phyloP scores from a whole-genome alignment of 2,888 invertebrate genomes.

The Tinea trinotella region DNA sequence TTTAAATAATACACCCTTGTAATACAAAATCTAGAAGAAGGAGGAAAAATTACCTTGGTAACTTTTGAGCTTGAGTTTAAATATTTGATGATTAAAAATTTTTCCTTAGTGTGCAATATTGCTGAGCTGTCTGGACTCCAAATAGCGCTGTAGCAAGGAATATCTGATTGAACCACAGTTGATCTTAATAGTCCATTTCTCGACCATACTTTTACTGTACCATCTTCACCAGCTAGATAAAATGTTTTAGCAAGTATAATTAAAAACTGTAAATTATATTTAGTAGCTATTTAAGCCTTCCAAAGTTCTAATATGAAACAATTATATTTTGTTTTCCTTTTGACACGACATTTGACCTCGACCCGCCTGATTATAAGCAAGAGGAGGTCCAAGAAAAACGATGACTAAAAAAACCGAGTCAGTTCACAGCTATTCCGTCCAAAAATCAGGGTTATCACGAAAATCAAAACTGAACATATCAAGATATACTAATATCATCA shows the following conservation, averaged over 20 bases:
- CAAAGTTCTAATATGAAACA: not conserved
- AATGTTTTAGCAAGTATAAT: too few species aligned
- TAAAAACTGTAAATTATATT: not conserved
- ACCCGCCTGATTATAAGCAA: too few species aligned
- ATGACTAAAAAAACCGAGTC: too few species aligned
- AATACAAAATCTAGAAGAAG: too few species aligned
- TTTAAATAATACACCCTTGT: too few species aligned
- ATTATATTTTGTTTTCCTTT: not conserved
- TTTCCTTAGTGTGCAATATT: constrained; percentile 79
- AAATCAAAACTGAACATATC: constrained; percentile 19
- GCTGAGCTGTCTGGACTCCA: constrained; percentile 85
- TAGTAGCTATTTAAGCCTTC: not conserved
- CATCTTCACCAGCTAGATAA: constrained; percentile 92
- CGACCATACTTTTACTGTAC: constrained; percentile 97
- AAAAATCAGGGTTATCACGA: too few species aligned
- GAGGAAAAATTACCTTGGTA: constrained; percentile 75
- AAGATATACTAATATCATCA: not conserved
- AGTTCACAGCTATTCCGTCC: too few species aligned
- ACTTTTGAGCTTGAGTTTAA: constrained; percentile 82
- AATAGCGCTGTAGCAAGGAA: constrained; percentile 86
- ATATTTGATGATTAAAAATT: constrained; percentile 78
- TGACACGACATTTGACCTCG: too few species aligned
- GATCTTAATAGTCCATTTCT: constrained; percentile 94
- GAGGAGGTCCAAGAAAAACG: too few species aligned
- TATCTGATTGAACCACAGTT: constrained; percentile 84